Evolutionary conservation across 2,113 vertebrate species (phyloP).

Genomic region (Alligator mississippiensis): DNA sequence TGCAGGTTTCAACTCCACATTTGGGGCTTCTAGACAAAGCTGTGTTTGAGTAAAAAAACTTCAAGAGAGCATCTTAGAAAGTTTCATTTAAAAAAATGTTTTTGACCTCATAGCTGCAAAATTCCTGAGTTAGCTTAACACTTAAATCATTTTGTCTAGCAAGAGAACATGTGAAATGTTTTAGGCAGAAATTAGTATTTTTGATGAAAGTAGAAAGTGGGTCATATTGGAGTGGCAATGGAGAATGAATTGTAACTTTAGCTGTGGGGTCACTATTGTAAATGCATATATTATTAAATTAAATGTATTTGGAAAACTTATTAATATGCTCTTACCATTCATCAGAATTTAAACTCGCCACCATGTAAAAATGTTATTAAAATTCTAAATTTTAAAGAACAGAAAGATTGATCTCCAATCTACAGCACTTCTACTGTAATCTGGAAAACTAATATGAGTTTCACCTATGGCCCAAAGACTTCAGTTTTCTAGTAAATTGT

Average conservation of each 20-base stretch:
- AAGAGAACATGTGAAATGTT: neutral
- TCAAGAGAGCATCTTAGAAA: neutral
- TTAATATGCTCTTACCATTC: neutral
- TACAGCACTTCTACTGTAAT: neutral
- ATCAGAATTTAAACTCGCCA: neutral
- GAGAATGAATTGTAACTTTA: slow-evolving; percentile 30
- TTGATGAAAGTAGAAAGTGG: slow-evolving; percentile 21
- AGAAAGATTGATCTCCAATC: neutral
- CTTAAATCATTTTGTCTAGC: slow-evolving; percentile 5
- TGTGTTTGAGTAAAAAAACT: neutral
- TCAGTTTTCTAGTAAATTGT: neutral
- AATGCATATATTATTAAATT: neutral
- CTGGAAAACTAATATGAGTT: slow-evolving; percentile 25
- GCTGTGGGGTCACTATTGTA: neutral
- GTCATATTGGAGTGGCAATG: neutral
- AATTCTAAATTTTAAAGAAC: slow-evolving; percentile 1
- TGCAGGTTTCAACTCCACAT: neutral
- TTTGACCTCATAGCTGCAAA: neutral
- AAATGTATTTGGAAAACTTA: slow-evolving; percentile 2
- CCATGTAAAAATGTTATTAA: too few relatives aligned
- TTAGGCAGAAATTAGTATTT: slow-evolving; percentile 37
- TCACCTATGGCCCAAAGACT: neutral
- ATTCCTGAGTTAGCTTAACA: neutral
- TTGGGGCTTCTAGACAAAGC: neutral
- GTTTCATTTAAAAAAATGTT: neutral